A percentile compares a stretch with the other conserved stretches of the same genome.
These are phyloP conservation scores for Temnothorax nylanderi DNA, from an alignment of 1,140 invertebrate species.

Conservation along the genomic window DNA sequence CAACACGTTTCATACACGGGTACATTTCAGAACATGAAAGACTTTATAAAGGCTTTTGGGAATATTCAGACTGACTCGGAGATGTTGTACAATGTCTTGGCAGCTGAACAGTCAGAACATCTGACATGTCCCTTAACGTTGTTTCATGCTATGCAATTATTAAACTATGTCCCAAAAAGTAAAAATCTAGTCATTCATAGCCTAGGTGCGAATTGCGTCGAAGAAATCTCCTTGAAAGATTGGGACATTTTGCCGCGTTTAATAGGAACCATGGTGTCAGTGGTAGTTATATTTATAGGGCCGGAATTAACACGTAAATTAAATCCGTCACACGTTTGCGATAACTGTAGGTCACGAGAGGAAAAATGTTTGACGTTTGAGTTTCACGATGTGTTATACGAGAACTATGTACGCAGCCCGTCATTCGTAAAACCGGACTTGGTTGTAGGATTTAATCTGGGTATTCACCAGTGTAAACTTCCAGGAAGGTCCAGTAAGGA, in stretches of 20 bases:
- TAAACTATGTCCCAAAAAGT: slow-evolving; percentile 57
- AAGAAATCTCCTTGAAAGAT: too few relatives aligned
- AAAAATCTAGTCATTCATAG: slow-evolving; percentile 73
- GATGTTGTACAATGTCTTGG: too few relatives aligned
- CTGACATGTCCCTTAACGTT: slow-evolving; percentile 78
- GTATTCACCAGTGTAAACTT: slow-evolving; percentile 75
- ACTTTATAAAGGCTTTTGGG: too few relatives aligned
- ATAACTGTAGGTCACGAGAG: slow-evolving; percentile 60
- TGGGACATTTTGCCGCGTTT: too few relatives aligned
- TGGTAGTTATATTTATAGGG: too few relatives aligned
- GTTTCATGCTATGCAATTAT: slow-evolving; percentile 71
- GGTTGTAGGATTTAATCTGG: slow-evolving; percentile 79
- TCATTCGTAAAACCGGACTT: slow-evolving; percentile 75
- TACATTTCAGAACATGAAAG: too few relatives aligned
- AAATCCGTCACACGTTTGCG: too few relatives aligned
- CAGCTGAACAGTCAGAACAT: slow-evolving; percentile 70
- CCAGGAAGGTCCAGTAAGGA: slow-evolving; percentile 68
- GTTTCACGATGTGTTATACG: slow-evolving; percentile 68
- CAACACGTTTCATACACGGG: too few relatives aligned
- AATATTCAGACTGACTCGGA: too few relatives aligned
- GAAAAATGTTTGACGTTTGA: slow-evolving; percentile 57
- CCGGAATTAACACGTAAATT: too few relatives aligned
- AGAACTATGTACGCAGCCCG: slow-evolving; percentile 67
- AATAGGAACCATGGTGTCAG: too few relatives aligned
- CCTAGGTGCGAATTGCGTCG: slow-evolving; percentile 30